Conservation (phyloP, 2,888 invertebrate species). For the Epiblema foenella region DNA sequence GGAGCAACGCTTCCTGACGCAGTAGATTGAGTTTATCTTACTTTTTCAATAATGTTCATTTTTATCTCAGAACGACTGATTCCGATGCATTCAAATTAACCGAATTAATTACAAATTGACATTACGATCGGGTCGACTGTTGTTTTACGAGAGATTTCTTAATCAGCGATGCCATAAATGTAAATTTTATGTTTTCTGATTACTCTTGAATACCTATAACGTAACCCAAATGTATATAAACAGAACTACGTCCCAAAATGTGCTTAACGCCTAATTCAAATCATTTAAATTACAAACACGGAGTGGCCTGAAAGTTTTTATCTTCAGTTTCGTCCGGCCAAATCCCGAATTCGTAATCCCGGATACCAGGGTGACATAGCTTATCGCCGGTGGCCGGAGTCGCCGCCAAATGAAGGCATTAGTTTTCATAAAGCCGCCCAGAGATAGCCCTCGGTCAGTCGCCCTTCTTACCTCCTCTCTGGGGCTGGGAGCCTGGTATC, state of each 20-base stretch:
- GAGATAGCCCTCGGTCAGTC: constrained; percentile 68
- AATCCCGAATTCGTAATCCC: constrained; percentile 77
- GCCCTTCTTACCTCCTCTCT: constrained; percentile 60
- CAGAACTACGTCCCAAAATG: constrained; percentile 23
- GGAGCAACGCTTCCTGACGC: constrained; percentile 44
- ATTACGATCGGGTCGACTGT: background rate
- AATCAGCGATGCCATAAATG: constrained; percentile 17
- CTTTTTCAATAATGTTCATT: constrained; percentile 7
- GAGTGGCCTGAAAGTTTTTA: constrained; percentile 70
- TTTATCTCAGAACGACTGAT: constrained; percentile 14
- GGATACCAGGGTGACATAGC: constrained; percentile 79
- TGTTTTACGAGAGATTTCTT: constrained; percentile 20
- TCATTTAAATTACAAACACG: constrained; percentile 72
- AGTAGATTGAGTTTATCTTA: constrained; percentile 23
- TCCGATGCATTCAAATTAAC: constrained; percentile 14
- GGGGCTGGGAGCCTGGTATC: constrained; percentile 65
- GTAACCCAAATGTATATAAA: constrained; percentile 16
- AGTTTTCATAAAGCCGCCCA: constrained; percentile 81
- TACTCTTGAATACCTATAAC: constrained; percentile 3
- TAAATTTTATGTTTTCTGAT: constrained; percentile 21
- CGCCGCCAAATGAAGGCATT: constrained; percentile 82
- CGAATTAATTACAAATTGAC: constrained; percentile 9
- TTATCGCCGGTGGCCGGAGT: constrained; percentile 75
- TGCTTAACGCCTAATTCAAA: constrained; percentile 50
- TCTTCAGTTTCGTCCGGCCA: constrained; percentile 61